Evolutionary conservation across 2,888 invertebrate genomes (phyloP), one percentile per base, ranked within the genome.

Genomic region (Ernsta delagoae): DNA sequence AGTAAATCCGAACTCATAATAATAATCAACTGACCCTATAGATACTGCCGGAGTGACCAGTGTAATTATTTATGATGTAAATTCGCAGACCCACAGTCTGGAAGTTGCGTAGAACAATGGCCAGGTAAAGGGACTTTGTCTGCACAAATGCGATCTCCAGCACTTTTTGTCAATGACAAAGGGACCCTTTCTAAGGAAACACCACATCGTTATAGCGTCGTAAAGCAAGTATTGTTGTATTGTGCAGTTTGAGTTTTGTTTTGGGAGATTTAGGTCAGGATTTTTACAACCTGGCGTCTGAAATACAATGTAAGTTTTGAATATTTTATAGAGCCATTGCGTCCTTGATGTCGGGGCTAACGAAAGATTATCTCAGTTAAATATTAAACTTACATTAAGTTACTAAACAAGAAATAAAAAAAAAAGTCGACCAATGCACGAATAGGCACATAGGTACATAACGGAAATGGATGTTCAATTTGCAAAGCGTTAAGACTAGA

Each of bases 201-300:
- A 91, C 91, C 92, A 91, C 92, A 90, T 92, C 92, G 92, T 92
- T 92, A 93, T 90, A 83, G 88, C 87, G 82, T 89, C 89, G 87
- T 92, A 92, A 93, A 93, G 85, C 87, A 88, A 85, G 87, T 87
- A 91, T 91, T 92, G 92, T 69, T 60, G 41, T 62, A 68, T 68
- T 68, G 68, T 90, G 86, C 83, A 87, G 83, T 81, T 76, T 79
- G 79, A 86, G 87, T 90, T 90, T 92, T 90, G 90, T 92, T 92
- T 90, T 84, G 89, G 86, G 80, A 87, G 90, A 92, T 92, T 90
- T 92, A 83, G 92, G 90, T 91, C 92, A 90, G 87, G 74, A 89
- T 88, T 90, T 92, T 92, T 91, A 90, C 87, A 90, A 87, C 85
- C 86, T 89, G 91, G 89, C 89, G 89, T 90, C 87, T 83, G 80